phyloP scores from a whole-genome alignment of 2,888 invertebrate species.

The Trileptium ribeirensis region DNA sequence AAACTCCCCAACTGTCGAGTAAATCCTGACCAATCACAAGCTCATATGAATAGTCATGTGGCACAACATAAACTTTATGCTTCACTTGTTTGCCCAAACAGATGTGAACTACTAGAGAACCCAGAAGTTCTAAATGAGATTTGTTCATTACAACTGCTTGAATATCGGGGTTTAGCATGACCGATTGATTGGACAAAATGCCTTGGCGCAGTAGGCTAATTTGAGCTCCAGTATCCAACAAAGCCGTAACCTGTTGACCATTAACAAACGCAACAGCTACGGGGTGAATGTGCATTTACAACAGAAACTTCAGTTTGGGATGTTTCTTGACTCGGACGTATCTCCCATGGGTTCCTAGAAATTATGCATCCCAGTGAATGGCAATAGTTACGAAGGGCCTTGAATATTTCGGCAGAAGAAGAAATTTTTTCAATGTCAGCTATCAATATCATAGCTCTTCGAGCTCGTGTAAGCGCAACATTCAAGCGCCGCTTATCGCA shows the following conservation, averaged over 20 bases:
- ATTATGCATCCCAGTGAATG: neutral
- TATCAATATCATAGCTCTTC: neutral
- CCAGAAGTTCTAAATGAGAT: neutral
- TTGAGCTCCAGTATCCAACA: neutral
- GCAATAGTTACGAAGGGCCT: neutral
- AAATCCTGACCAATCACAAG: neutral
- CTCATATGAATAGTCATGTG: neutral
- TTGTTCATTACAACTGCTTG: neutral
- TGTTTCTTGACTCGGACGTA: too few relatives aligned
- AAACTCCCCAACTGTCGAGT: neutral
- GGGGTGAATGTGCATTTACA: neutral
- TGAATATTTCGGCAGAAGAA: neutral
- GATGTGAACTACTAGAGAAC: neutral
- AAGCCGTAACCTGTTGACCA: neutral
- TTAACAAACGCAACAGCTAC: neutral
- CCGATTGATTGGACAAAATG: neutral
- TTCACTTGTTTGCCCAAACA: neutral
- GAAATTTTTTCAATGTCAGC: neutral
- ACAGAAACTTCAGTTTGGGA: too few relatives aligned
- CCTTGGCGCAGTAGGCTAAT: neutral
- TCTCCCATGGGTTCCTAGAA: neutral
- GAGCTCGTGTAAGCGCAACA: neutral
- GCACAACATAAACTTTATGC: neutral
- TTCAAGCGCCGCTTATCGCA: neutral
- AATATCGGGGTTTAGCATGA: neutral